phyloP scores from a whole-genome alignment of 2,113 vertebrate genomes.

The Lepisosteus oculatus region DNA sequence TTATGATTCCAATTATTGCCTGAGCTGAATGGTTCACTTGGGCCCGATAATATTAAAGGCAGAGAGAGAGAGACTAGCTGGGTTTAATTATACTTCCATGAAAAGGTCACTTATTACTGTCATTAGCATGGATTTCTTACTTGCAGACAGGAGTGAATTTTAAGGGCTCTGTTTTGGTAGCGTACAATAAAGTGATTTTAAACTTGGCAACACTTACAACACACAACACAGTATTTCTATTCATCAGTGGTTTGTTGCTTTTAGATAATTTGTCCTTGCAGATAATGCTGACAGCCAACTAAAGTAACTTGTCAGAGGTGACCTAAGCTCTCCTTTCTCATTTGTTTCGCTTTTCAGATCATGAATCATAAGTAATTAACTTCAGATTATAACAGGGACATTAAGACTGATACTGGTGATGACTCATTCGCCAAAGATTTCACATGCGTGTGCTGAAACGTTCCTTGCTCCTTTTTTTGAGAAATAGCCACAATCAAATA shows the following conservation, averaged over 20 bases:
- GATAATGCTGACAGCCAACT: no score
- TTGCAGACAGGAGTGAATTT: constrained; percentile 24
- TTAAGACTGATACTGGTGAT: no score
- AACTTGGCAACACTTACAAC: neutral
- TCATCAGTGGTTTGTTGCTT: neutral
- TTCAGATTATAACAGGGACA: no score
- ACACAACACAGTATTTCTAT: neutral
- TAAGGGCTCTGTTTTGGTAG: constrained; percentile 9
- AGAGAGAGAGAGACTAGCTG: constrained; percentile 20
- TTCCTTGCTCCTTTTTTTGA: no score
- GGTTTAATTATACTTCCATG: constrained; percentile 35
- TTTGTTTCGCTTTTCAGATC: no score
- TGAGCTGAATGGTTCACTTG: constrained; percentile 3
- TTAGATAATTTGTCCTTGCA: neutral
- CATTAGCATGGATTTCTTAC: constrained; percentile 8
- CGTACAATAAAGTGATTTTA: constrained; percentile 1
- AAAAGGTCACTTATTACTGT: constrained; percentile 36
- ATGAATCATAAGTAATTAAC: no score
- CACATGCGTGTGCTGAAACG: no score
- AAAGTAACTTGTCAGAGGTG: no score
- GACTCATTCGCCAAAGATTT: no score
- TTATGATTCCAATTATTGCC: constrained; percentile 29
- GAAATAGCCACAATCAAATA: no score
- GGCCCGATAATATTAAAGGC: constrained; percentile 26
- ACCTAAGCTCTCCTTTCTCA: no score